These are phyloP conservation scores for Actinia equina DNA, from an alignment of 64 coral and sea anemone species.

Conservation along the genomic window DNA sequence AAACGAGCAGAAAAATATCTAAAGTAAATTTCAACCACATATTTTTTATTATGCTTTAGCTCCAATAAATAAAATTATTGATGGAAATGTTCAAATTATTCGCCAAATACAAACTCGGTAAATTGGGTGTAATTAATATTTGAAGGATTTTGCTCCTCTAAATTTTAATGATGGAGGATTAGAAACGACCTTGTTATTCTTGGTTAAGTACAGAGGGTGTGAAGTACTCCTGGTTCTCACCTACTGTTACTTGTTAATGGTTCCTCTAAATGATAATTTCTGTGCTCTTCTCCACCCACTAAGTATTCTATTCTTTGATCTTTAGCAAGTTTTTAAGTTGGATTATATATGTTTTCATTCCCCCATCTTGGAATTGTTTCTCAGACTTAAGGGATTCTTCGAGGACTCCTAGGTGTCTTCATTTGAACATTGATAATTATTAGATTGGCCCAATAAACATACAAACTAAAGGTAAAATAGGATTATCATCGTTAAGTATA, in stretches of 20 bases:
- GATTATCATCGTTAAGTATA: conserved; percentile 18
- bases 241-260: conserved; percentile 9
- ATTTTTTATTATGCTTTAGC: not conserved
- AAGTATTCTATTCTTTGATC: conserved; percentile 11
- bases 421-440: not conserved
- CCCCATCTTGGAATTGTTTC: not conserved
- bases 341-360: not conserved
- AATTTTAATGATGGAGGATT: conserved; percentile 29
- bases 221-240: conserved; percentile 4
- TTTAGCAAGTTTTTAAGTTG: not conserved
- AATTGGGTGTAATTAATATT: conserved; percentile 19
- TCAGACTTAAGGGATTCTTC: not conserved
- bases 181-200: conserved; percentile 14
- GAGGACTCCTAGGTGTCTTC: not conserved
- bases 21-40: not conserved
- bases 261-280: not conserved
- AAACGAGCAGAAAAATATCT: not conserved
- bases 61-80: not conserved
- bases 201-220: conserved; percentile 11
- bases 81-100: conserved; percentile 11
- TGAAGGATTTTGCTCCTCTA: conserved; percentile 15
- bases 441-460: conserved; percentile 12
- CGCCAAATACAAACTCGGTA: not conserved
- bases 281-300: not conserved
- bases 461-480: not conserved